phyloP scores from a whole-genome alignment of 2,888 invertebrate genomes.

The Catocala sponsa region DNA sequence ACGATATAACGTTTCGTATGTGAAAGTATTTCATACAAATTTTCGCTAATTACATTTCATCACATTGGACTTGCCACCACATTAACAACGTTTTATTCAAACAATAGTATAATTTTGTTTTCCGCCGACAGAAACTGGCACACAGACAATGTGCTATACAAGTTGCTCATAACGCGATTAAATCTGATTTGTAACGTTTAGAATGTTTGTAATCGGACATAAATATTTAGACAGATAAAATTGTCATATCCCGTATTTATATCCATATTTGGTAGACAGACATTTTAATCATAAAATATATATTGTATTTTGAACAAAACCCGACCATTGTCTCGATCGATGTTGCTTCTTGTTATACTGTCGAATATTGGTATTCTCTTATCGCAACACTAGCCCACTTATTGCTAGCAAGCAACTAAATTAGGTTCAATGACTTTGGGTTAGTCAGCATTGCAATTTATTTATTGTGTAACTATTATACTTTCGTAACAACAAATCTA shows the following conservation, averaged over 20 bases:
- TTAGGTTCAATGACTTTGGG: slow-evolving; percentile 64
- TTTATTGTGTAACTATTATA: slow-evolving; percentile 15
- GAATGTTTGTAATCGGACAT: slow-evolving; percentile 12
- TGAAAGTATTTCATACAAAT: slow-evolving; percentile 28
- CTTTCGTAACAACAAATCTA: background rate
- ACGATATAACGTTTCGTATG: slow-evolving; percentile 32
- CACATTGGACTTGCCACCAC: slow-evolving; percentile 28
- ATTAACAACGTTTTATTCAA: slow-evolving; percentile 20
- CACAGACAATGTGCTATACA: slow-evolving; percentile 12
- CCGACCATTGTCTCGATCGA: background rate
- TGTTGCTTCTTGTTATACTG: slow-evolving; percentile 4
- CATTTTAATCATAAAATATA: slow-evolving; percentile 12
- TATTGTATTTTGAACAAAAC: background rate
- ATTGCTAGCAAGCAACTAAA: slow-evolving; percentile 53
- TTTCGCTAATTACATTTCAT: slow-evolving; percentile 40
- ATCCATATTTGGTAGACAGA: background rate
- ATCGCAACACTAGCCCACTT: slow-evolving; percentile 27
- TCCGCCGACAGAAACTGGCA: slow-evolving; percentile 18
- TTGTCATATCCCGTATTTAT: slow-evolving; percentile 1
- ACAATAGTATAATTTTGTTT: slow-evolving; percentile 26
- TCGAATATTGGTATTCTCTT: slow-evolving; percentile 27
- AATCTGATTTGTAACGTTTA: slow-evolving; percentile 17
- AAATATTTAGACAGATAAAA: slow-evolving; percentile 13
- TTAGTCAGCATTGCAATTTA: slow-evolving; percentile 48
- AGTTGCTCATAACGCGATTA: slow-evolving; percentile 13